A percentile compares a stretch with the other conserved stretches of the same genome.
These are phyloP conservation scores for Protonemura montana DNA, from an alignment of 2,888 invertebrate species.

Conservation along the genomic window DNA sequence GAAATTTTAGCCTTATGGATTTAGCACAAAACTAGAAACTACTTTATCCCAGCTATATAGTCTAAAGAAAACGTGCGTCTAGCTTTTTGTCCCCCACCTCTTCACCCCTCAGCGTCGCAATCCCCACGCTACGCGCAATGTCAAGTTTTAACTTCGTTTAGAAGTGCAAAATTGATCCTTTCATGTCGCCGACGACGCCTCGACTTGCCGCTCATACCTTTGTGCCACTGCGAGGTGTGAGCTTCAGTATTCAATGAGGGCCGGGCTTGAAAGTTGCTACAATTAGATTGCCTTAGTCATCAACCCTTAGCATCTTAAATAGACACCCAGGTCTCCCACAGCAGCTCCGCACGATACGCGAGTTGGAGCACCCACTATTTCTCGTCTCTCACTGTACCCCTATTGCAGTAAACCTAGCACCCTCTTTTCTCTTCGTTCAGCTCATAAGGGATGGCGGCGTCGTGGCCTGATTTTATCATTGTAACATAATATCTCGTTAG, in stretches of 20 bases:
- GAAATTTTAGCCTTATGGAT: too few relatives aligned
- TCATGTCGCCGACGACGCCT: slow-evolving; percentile 39
- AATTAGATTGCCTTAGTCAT: slow-evolving; percentile 44
- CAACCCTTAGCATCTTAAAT: slow-evolving; percentile 40
- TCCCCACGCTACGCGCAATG: slow-evolving; percentile 32
- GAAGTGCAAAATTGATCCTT: slow-evolving; percentile 47
- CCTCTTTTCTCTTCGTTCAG: not conserved
- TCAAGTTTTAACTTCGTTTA: slow-evolving; percentile 48
- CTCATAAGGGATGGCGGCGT: not conserved
- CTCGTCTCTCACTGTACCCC: not conserved
- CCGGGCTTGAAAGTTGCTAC: slow-evolving; percentile 39
- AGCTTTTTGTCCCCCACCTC: not conserved
- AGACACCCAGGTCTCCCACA: slow-evolving; percentile 4
- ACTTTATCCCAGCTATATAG: too few relatives aligned
- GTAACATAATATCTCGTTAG: slow-evolving; percentile 4
- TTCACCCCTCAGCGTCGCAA: not conserved
- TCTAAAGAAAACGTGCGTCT: not conserved
- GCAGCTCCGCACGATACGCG: not conserved
- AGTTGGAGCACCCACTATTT: not conserved
- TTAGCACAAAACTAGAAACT: too few relatives aligned
- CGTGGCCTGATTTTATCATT: not conserved
- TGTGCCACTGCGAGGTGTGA: slow-evolving; percentile 37
- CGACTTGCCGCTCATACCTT: slow-evolving; percentile 24
- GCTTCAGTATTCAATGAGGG: slow-evolving; percentile 33
- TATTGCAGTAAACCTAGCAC: not conserved